Base-by-base conservation (phyloP, 2,888 invertebrate species). In the Drosophila nr. perissopoda region DNA sequence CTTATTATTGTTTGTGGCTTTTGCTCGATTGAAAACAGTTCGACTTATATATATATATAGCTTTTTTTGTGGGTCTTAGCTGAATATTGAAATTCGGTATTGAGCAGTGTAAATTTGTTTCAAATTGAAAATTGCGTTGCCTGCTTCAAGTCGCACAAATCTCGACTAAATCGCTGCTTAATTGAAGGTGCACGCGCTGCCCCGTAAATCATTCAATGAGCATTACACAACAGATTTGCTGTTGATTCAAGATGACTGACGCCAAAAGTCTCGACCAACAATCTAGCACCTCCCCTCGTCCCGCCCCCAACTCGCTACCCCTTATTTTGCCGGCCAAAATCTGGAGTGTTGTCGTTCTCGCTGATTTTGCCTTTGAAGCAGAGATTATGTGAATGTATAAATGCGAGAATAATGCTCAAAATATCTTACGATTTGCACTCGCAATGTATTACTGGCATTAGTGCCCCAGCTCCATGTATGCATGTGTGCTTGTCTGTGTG, bases 391-490 rank as follows among this genome's bases (percentile, higher is more conserved):
- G 66, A 61, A 53, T 69, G 65, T 56, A 33, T 45, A 73, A 73
- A 69, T 80, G 78, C 40, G 74, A 73, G 56, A 62, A 70, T 77
- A 81, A 70, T 69, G 59, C 73, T 45, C 67, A 73, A 81, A 67
- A 80, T 74, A 69, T 80, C 73, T 69, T 69, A 48, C 57, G 72
- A 78, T 76, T 78, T 73, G 60, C 73, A 80, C 63, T 71, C 62
- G 69, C 72, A 80, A 66, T 73, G 73, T 77, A 69, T 73, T 75
- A 18, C 21, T 25, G 65, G 69, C 66, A 67, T 68, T 68, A 60
- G 49, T 51, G 51, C 25, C 33, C 33, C 42, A 48, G 67, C 57
- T 53, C 36, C 38, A 25, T 58, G 5, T 40, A 11, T n/a, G 13
- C 25, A 27, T 54, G 27, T 51, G 31, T 56, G 34, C 5, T n/a